Percentiles rank a stretch among this genome's conserved stretches.
These are phyloP conservation scores for Gopherus flavomarginatus DNA, from an alignment of 2,113 vertebrate species.

Conservation along the genomic window DNA sequence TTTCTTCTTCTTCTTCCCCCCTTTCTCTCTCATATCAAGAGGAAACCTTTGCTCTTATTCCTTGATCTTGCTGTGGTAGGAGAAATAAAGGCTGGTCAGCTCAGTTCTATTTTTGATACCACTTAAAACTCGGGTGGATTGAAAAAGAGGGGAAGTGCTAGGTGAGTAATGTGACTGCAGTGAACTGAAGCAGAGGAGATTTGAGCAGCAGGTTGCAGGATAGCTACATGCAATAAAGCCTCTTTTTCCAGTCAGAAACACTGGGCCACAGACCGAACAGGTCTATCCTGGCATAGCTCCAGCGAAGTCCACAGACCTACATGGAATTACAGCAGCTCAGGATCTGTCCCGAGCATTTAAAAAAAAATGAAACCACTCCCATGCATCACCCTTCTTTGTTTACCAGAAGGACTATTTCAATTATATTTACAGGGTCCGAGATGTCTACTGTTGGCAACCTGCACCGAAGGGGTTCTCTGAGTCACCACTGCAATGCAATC, in stretches of 20 bases:
- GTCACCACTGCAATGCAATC: background rate
- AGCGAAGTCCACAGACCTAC: background rate
- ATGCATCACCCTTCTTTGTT: background rate
- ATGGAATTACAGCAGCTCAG: background rate
- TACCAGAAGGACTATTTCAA: background rate
- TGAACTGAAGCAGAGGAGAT: background rate
- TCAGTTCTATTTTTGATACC: background rate
- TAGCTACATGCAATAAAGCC: background rate
- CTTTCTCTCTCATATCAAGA: background rate
- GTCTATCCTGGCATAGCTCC: too few species aligned
- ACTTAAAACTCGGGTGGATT: fast-evolving
- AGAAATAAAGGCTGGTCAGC: background rate
- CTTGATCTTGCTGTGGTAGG: background rate
- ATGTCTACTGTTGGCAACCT: background rate
- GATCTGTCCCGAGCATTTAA: background rate
- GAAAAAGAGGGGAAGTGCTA: background rate
- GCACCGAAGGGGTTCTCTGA: background rate
- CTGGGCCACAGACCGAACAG: background rate
- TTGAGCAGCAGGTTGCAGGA: background rate
- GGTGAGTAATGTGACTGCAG: background rate
- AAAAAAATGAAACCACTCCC: background rate
- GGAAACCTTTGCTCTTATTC: background rate
- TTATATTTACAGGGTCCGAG: background rate
- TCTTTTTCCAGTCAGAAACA: background rate
- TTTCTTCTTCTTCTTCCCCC: fast-evolving